Percentiles rank a stretch among this genome's conserved stretches.
phyloP scores from a whole-genome alignment of 1,140 invertebrate genomes.

The Magallana angulata region DNA sequence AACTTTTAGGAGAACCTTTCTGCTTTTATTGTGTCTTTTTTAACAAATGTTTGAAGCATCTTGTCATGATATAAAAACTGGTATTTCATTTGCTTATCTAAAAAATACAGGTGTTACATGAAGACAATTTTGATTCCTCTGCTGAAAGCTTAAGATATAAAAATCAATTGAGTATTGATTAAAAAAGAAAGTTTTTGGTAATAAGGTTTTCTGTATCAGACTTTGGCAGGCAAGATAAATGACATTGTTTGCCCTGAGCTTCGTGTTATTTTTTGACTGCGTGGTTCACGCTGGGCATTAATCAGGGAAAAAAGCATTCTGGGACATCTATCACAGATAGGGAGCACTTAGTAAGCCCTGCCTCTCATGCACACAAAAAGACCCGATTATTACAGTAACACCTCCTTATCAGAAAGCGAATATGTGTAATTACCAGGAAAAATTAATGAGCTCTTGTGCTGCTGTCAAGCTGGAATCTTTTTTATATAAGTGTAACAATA shows the following conservation, averaged over 20 bases:
- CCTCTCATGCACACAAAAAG: not conserved
- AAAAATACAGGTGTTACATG: too few relatives aligned
- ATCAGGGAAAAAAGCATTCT: not conserved
- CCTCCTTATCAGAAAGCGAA: not conserved
- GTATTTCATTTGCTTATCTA: too few relatives aligned
- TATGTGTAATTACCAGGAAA: not conserved
- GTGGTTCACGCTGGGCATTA: not conserved
- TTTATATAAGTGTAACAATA: not conserved
- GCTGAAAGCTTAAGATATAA: too few relatives aligned
- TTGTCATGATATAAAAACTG: too few relatives aligned
- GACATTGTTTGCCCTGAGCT: not conserved
- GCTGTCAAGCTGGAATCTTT: not conserved
- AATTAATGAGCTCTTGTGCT: not conserved
- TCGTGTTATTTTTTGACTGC: not conserved
- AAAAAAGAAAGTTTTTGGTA: not conserved
- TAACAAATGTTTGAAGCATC: too few relatives aligned
- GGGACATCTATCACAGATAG: not conserved
- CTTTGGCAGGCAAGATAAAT: constrained; percentile 16
- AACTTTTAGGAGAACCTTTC: too few relatives aligned
- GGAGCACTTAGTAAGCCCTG: not conserved
- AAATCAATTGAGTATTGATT: too few relatives aligned
- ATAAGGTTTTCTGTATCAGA: not conserved
- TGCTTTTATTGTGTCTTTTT: too few relatives aligned
- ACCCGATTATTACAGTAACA: not conserved
- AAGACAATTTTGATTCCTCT: too few relatives aligned